Percentiles rank a stretch among this genome's conserved stretches.
phyloP scores from a whole-genome alignment of 2,113 vertebrate genomes.

The Equus quagga region DNA sequence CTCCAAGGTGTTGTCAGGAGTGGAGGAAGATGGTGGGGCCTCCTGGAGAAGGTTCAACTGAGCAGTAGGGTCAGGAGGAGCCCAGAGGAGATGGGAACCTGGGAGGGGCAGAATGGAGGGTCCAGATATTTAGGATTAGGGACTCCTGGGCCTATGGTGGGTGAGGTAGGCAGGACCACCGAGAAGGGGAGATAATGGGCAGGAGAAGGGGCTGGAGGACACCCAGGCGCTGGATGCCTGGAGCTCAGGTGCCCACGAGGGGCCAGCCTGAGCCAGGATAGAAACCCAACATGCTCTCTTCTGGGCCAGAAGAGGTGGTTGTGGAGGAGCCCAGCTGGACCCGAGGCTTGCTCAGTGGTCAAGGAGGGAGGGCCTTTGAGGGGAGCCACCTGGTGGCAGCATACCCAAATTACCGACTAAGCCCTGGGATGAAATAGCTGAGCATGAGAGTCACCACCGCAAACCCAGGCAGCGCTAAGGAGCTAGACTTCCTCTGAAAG shows the following conservation, averaged over 20 bases:
- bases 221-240: not conserved
- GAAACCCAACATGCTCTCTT: not conserved
- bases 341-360: not conserved
- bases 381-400: conserved; percentile 71
- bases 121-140: not conserved
- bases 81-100: not conserved
- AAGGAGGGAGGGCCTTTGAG: not conserved
- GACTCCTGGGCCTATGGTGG: not conserved
- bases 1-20: not conserved
- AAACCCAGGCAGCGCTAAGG: not conserved
- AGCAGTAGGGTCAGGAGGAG: not conserved
- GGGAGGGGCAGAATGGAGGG: not conserved
- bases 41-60: not conserved
- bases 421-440: not conserved
- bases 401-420: conserved; percentile 50
- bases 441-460: fast-evolving
- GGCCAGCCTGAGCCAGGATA: not conserved
- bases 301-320: not conserved
- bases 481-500: not conserved
- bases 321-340: no score
- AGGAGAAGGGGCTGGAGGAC: not conserved
- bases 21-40: not conserved
- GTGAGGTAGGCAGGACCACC: not conserved
- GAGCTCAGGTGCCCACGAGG: not conserved
- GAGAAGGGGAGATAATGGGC: not conserved